Evolutionary conservation across 2,888 invertebrate species (phyloP), one percentile per base, ranked within the genome.

Genomic region (Chydorus sphaericus): DNA sequence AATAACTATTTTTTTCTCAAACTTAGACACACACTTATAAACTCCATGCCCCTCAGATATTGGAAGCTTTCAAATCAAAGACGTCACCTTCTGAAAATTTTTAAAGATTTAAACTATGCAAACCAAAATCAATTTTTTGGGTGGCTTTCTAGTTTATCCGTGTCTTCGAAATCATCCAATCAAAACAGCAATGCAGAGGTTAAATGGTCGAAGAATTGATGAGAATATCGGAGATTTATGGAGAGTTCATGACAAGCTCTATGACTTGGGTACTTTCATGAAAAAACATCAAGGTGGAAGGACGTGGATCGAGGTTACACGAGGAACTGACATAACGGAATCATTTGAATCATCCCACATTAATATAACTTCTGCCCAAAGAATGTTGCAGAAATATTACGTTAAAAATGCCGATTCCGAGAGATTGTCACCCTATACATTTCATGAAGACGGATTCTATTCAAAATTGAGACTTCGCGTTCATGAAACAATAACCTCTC

Each of bases 231-330:
- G 85, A 66, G 80, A 79, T n/a, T 68, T 85, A 3, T 88, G 88
- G 87, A 75, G 88, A 61, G 76, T 88, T 20, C 74, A 82, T 61
- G 76, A 87, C 68, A 73, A 74, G 48, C 71, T 96, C 20, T 96
- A 94, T 68, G 89, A 96, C 70, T 75, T 97, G 26, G 80, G 80
- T 0, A 75, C 77, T 20, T 97, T 91, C 67, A 73, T 85, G 5
- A 69, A 79, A 4, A 75, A 72, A 48, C 96, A 96, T 74, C 96
- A 94, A 0, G 91, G 92, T 36, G 89, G 93, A 1, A 64, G 73
- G 0, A 81, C 82, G 66, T 89, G 87, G 86, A 65, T 88, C 11
- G 59, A 60, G 38, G 54, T 65, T 10, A 69, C 69, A 3, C 49
- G 64, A 62, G 79, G 70, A 62, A 65, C 60, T n/a, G 65, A 63